Base-by-base conservation (phyloP, 2,888 invertebrate genomes). In the Trichogramma dendrolimi region DNA sequence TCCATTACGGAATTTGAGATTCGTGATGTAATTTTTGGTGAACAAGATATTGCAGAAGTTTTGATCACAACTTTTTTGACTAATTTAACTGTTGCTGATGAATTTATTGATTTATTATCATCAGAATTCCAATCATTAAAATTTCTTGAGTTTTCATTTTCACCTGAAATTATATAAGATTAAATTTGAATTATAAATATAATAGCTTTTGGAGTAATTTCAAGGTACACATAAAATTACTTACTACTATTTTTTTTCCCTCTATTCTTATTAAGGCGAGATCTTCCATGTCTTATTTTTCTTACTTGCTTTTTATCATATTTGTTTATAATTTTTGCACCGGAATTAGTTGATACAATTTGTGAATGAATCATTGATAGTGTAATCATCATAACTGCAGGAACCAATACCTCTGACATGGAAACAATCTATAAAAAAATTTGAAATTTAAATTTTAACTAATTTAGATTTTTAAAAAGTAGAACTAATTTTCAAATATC, bases 341-440 rank as follows among this genome's bases (percentile, higher is more conserved):
- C 78, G n/a, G 82, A 82, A 71, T 84, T 84, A 5, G 87, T 87
- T 2, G 88, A 86, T 6, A 88, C 89, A 70, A 92, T 91, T 80
- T 91, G 91, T 0, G 91, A 91, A 76, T 92, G 91, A 65, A 92
- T 87, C 59, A 89, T 81, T 69, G 89, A 90, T 64, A 92, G 80
- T 55, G 88, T 81, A 72, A 91, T 81, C 84, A 91, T 88, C 81
- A 92, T 84, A 55, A 86, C 80, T 67, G 85, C 81, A 4, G 92
- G 92, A 69, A 89, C 85, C 41, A 89, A 73, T 58, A 92, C 83
- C 78, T 92, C 91, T 62, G 87, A 86, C 44, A 85, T 80, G 54
- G 86, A 82, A 60, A 89, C 81, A 67, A 82, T 81, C 82, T 86
- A 76, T 68, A 79, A 71, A 69, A 68, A 70, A 56, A 40, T 51